Evolutionary conservation across 2,888 invertebrate species (phyloP), one percentile per base, ranked within the genome.

Genomic region (Drosophila macrospina): DNA sequence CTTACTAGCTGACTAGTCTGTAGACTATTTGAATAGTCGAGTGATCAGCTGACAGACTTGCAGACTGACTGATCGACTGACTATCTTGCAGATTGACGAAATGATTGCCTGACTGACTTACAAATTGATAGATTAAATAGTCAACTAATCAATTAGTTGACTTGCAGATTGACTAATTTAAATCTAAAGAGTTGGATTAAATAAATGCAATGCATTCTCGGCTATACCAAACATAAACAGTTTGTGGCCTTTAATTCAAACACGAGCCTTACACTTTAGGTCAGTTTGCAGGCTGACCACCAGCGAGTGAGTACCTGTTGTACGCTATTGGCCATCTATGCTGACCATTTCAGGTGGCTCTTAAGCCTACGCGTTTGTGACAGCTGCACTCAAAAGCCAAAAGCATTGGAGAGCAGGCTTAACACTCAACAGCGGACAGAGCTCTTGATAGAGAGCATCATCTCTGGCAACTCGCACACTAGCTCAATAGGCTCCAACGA

Each of bases 301-400:
- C 13, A 8, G 3, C 3, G 5, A 5, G 28, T 32, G 16, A 37
- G 59, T 15, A 51, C 54, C 7, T 32, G 54, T 54, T 48, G 32
- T 67, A 10, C 10, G 67, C 54, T 67, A 69, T 61, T 61, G 70
- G 55, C 26, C 56, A 55, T 57, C 68, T 57, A 61, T 77, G 48
- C 52, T 84, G 75, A 57, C 68, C 82, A 67, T 67, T 80, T 80
- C 32, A 59, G 45, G 60, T 48, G 76, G 47, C 68, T 60, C 51
- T 52, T 69, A 60, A 65, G 62, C 57, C 45, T 54, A 64, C 50
- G 68, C 66, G 68, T 63, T 69, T 69, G 45, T 75, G 81, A 87
- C 81, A 85, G 87, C 44, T 20, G 26, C 87, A 69, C 84, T 71
- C 80, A 34, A 83, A 79, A 54, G 62, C 63, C 60, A 62, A 74